Base-by-base conservation (phyloP, 2,113 vertebrate species). In the Nanger granti region DNA sequence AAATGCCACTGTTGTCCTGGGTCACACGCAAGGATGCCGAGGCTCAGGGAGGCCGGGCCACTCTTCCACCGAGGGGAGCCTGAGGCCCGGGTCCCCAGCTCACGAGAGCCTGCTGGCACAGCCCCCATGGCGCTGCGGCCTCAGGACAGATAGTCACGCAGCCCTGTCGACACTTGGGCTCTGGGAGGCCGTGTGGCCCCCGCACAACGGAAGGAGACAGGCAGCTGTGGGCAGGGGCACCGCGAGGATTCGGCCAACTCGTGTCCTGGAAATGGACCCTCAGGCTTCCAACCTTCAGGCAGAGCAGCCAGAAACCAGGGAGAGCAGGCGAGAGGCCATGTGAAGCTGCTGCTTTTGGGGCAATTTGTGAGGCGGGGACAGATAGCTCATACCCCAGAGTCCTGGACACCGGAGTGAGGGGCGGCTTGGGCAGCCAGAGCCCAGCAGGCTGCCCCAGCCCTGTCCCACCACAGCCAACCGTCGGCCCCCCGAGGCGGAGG, bases 171-270 rank as follows among this genome's bases (percentile, higher is more conserved):
- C 24, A 2, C 84, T 12, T 3, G 8, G 55, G n/a, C 14, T 29
- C 37, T 44, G 84, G 22, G 8, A 29, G n/a, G 34, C 82, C 1
- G 0, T 12, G 34, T 0, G 0, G 52, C 12, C 34, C 34, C 52
- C 0, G 0, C 34, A 14, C 34, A 1, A 37, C 0, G 7, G 83
- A 11, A 34, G 83, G 22, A 34, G 80, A 82, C 11, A 13, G 52
- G 20, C 34, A 37, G 52, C 83, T 24, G 12, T 7, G 54, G 83
- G 83, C 52, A 84, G 24, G 54, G 2, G 24, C 54, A 57, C 24
- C 2, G 0, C 3, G 4, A 59, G 55, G 55, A 55, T 24, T 14
- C 3, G 2, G 84, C 26, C 55, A 59, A 17, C 8, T 8, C 0
- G 4, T n/a, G 3, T 86, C n/a, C 55, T 17, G 37, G 55, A 10